These are phyloP conservation scores for Drosophila infuscata DNA, from an alignment of 2,888 invertebrate species.

Conservation along the genomic window DNA sequence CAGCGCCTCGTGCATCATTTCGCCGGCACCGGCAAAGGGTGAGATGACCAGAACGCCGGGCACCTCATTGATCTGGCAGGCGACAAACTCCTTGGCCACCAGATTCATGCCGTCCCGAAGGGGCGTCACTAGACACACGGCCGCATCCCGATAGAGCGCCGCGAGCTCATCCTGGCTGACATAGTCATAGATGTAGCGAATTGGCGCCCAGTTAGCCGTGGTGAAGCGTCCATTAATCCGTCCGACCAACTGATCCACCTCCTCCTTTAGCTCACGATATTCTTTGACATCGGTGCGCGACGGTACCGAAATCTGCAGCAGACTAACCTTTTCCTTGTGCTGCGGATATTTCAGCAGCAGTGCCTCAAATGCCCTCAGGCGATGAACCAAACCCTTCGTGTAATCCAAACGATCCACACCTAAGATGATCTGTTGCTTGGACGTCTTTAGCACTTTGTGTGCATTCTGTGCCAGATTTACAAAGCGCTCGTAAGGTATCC, in stretches of 20 bases:
- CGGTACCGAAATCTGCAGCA: slow-evolving; percentile 94
- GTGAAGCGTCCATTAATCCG: slow-evolving; percentile 95
- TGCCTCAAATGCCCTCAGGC: slow-evolving; percentile 93
- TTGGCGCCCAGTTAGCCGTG: slow-evolving; percentile 96
- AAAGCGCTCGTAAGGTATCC: slow-evolving; percentile 95
- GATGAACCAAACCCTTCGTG: slow-evolving; percentile 94
- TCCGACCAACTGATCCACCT: slow-evolving; percentile 94
- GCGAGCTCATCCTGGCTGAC: slow-evolving; percentile 94
- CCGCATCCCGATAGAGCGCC: slow-evolving; percentile 93
- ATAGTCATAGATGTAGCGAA: slow-evolving; percentile 94
- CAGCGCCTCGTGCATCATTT: slow-evolving; percentile 97
- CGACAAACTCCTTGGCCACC: slow-evolving; percentile 96
- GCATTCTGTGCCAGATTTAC: slow-evolving; percentile 91
- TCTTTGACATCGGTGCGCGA: slow-evolving; percentile 96
- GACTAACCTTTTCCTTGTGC: slow-evolving; percentile 91
- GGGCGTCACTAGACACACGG: slow-evolving; percentile 95
- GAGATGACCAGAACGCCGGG: slow-evolving; percentile 95
- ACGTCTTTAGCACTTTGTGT: slow-evolving; percentile 88
- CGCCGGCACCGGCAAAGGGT: slow-evolving; percentile 96
- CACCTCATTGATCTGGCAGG: slow-evolving; percentile 94
- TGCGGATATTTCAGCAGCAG: slow-evolving; percentile 93
- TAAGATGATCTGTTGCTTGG: slow-evolving; percentile 91
- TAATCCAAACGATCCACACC: slow-evolving; percentile 96
- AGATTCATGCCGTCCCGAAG: slow-evolving; percentile 96
- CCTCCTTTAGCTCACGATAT: slow-evolving; percentile 95